phyloP scores from a whole-genome alignment of 2,113 vertebrate genomes.

The Channa argus region DNA sequence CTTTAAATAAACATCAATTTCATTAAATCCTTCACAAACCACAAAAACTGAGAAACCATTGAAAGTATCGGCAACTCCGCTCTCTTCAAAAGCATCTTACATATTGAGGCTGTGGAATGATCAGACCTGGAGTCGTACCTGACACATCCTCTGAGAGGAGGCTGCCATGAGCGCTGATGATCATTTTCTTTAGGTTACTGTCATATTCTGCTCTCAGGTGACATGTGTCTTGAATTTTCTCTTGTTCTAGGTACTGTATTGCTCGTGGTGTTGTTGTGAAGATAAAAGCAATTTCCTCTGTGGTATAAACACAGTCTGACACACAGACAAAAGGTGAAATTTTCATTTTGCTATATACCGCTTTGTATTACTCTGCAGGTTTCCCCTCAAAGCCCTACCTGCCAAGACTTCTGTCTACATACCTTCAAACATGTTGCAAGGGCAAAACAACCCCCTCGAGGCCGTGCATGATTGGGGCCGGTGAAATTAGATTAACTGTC shows the following conservation, averaged over 20 bases:
- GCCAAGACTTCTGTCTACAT: constrained; percentile 36
- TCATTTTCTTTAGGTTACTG: constrained; percentile 12
- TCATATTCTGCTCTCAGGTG: constrained; percentile 36
- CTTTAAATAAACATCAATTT: not conserved
- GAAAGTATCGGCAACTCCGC: not conserved
- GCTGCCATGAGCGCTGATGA: constrained; percentile 12
- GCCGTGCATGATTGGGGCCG: constrained; percentile 39
- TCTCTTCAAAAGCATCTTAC: not conserved
- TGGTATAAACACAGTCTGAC: constrained; percentile 38
- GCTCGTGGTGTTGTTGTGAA: constrained; percentile 31
- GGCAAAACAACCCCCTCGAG: constrained; percentile 47
- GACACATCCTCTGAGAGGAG: constrained; percentile 5
- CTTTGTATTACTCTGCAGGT: constrained; percentile 26
- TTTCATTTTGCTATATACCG: constrained; percentile 18
- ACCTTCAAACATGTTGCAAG: constrained; percentile 50
- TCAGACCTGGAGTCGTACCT: not conserved
- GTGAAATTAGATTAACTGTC: constrained; percentile 72
- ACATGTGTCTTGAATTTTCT: constrained; percentile 20
- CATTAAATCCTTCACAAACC: not conserved
- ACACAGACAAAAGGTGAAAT: constrained; percentile 29
- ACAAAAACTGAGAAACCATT: not conserved
- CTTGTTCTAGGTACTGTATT: constrained; percentile 10
- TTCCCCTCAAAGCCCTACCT: constrained; percentile 17
- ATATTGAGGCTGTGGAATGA: not conserved
- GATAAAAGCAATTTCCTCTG: constrained; percentile 51